Conservation (phyloP, 2,797 vertebrate genomes). For the Chaetodon trifasciatus region DNA sequence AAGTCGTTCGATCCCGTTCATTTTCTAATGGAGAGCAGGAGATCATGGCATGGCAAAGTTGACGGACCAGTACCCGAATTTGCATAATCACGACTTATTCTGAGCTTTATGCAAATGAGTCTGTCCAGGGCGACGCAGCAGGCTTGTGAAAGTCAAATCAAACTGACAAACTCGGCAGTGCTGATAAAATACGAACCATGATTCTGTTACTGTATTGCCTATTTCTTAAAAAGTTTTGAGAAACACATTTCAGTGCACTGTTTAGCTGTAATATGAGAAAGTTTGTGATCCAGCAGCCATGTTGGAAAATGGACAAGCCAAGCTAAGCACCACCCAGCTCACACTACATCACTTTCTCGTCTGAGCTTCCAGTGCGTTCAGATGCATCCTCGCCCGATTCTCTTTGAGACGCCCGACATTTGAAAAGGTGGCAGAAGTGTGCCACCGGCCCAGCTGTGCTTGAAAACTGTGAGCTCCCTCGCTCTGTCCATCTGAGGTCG, state of each 20-base stretch:
- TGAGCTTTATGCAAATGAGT: not conserved
- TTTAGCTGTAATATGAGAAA: not conserved
- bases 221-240: not conserved
- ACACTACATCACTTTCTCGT: no score
- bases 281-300: no score
- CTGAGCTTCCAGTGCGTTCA: no score
- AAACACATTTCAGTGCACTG: no score
- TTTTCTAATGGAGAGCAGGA: not conserved
- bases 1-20: not conserved
- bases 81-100: not conserved
- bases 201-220: not conserved
- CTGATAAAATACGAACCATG: not conserved
- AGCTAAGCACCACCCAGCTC: no score
- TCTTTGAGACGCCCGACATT: not conserved
- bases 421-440: not conserved
- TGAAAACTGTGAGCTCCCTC: not conserved
- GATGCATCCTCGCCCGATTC: no score
- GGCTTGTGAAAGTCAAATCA: not conserved
- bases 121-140: not conserved
- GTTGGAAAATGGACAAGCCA: no score
- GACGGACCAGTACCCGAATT: not conserved
- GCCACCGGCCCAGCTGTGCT: not conserved
- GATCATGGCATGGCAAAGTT: not conserved
- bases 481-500: constrained; percentile 1
- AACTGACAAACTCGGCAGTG: not conserved